These are phyloP conservation scores for Malurus elegans DNA, from an alignment of 2,113 vertebrate species.

Conservation along the genomic window DNA sequence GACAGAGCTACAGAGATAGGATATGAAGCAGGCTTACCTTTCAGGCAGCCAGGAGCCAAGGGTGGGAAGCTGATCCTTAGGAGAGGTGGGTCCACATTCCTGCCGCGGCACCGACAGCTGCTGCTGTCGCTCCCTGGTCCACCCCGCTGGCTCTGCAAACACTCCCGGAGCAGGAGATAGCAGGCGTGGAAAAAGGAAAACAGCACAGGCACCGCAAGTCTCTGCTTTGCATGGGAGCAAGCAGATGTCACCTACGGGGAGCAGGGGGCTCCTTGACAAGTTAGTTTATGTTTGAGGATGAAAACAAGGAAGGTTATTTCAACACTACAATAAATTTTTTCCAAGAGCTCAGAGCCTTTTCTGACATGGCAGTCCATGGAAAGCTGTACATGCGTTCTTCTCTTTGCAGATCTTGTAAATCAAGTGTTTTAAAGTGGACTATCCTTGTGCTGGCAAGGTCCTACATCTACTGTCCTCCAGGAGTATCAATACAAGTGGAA, in stretches of 20 bases:
- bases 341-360: background rate
- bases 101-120: constrained; percentile 71
- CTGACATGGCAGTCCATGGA: background rate
- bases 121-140: constrained; percentile 75
- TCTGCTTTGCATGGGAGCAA: background rate
- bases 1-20: background rate
- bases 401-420: background rate
- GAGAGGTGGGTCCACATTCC: constrained; percentile 71
- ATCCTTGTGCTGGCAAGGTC: background rate
- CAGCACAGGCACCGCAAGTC: background rate
- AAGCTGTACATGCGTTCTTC: background rate
- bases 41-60: constrained; percentile 70
- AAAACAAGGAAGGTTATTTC: background rate
- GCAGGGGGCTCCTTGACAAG: background rate
- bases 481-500: background rate
- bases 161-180: background rate
- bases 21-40: constrained; percentile 71
- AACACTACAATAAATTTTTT: background rate
- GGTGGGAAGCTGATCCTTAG: constrained; percentile 28
- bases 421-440: background rate
- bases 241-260: fast-evolving
- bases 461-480: background rate
- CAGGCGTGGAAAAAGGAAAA: background rate
- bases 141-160: constrained; percentile 43
- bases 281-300: background rate